Conservation (phyloP, 2,797 vertebrate species). For the Champsocephalus esox region DNA sequence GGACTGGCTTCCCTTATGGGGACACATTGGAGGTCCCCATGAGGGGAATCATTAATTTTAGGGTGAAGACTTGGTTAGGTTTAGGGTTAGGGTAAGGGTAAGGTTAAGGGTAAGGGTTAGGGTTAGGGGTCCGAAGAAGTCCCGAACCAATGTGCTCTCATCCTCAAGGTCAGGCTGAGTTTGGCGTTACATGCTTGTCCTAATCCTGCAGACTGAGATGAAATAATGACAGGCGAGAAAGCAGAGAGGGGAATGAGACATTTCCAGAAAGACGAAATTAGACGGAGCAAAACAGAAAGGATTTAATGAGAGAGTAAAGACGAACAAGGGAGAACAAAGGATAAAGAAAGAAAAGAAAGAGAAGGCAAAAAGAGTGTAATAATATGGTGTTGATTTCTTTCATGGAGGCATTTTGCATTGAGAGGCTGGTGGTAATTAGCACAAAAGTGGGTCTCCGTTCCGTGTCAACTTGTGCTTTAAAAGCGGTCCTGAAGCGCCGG, state of each 20-base stretch:
- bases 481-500: slow-evolving; percentile 9
- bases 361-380: slow-evolving; percentile 56
- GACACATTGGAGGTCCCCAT: no score
- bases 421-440: slow-evolving; percentile 74
- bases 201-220: slow-evolving; percentile 54
- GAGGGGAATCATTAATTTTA: no score
- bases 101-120: no score
- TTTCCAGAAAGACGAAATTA: not conserved
- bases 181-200: slow-evolving; percentile 37
- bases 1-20: no score
- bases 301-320: slow-evolving; percentile 41
- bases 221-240: slow-evolving; percentile 33
- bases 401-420: slow-evolving; percentile 65
- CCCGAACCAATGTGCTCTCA: slow-evolving; percentile 48
- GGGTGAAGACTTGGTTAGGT: no score
- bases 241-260: slow-evolving; percentile 18
- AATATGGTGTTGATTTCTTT: slow-evolving; percentile 75
- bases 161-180: slow-evolving; percentile 57
- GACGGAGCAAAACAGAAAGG: not conserved
- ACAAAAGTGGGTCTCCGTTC: slow-evolving; percentile 50
- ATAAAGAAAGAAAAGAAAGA: slow-evolving; percentile 19
- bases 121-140: slow-evolving; percentile 16
- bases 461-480: slow-evolving; percentile 17
- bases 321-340: not conserved
- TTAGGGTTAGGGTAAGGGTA: no score